Conservation (phyloP, 2,888 invertebrate species). For the Pollenia labialis region DNA sequence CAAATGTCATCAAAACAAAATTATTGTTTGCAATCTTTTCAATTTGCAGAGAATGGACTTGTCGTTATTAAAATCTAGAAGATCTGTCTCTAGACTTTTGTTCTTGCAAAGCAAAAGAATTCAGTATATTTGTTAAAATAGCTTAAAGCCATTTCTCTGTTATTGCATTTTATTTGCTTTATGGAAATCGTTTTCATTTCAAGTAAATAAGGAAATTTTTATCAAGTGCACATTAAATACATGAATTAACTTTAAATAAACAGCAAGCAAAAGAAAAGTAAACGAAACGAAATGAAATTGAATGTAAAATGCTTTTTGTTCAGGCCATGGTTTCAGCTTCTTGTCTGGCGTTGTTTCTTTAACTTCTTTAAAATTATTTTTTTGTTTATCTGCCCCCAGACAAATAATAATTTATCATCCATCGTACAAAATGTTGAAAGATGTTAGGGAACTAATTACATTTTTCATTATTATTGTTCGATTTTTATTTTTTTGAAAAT, state of each 20-base stretch:
- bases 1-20: slow-evolving; percentile 44
- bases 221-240: slow-evolving; percentile 64
- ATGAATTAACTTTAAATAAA: slow-evolving; percentile 52
- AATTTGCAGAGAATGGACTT: background rate
- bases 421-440: slow-evolving; percentile 21
- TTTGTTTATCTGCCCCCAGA: slow-evolving; percentile 4
- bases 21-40: slow-evolving; percentile 16
- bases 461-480: slow-evolving; percentile 8
- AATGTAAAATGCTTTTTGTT: background rate
- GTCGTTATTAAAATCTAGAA: slow-evolving; percentile 44
- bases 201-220: slow-evolving; percentile 49
- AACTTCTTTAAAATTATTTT: background rate
- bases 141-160: slow-evolving; percentile 43
- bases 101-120: background rate
- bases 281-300: slow-evolving; percentile 22
- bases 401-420: slow-evolving; percentile 56
- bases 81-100: slow-evolving; percentile 19
- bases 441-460: slow-evolving; percentile 47
- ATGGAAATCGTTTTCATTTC: slow-evolving; percentile 45
- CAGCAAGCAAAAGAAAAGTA: slow-evolving; percentile 8
- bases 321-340: background rate
- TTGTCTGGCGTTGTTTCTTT: background rate
- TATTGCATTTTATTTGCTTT: slow-evolving; percentile 39
- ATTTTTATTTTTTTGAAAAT: slow-evolving; percentile 1
- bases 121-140: slow-evolving; percentile 25